Conservation (phyloP, 2,888 invertebrate species). For the Thelaira solivaga region DNA sequence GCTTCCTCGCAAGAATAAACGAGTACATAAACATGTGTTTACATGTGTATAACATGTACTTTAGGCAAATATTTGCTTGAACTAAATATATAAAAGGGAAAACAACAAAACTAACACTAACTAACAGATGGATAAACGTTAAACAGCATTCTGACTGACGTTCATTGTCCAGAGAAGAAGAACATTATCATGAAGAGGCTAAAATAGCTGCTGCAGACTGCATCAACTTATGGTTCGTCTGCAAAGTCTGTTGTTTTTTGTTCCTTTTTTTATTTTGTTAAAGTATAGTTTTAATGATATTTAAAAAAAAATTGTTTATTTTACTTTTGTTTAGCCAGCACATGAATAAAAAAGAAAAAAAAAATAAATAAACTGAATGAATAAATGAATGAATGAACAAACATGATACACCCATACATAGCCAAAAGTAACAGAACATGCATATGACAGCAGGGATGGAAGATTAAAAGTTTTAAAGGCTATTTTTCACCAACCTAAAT, state of each 20-base stretch:
- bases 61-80: conserved; percentile 35
- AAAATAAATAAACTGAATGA: conserved; percentile 21
- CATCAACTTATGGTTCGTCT: neutral
- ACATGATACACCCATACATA: conserved; percentile 15
- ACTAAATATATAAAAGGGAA: conserved; percentile 28
- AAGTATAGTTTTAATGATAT: conserved; percentile 43
- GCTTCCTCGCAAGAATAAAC: too few species aligned
- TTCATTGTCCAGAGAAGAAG: conserved; percentile 30
- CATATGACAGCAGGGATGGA: too few species aligned
- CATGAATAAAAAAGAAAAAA: conserved; percentile 30
- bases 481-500: too few species aligned
- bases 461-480: too few species aligned
- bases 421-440: neutral
- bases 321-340: neutral
- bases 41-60: conserved; percentile 20
- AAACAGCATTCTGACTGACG: neutral
- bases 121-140: conserved; percentile 6
- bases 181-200: conserved; percentile 6
- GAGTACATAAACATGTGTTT: conserved; percentile 3
- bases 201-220: neutral
- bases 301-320: conserved; percentile 11
- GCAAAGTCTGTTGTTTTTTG: neutral
- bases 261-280: conserved; percentile 8
- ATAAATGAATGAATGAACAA: conserved; percentile 24
- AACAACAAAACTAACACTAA: conserved; percentile 1